Evolutionary conservation across 2,888 invertebrate genomes (phyloP), one percentile per base, ranked within the genome.

Genomic region (Lapara coniferarum): DNA sequence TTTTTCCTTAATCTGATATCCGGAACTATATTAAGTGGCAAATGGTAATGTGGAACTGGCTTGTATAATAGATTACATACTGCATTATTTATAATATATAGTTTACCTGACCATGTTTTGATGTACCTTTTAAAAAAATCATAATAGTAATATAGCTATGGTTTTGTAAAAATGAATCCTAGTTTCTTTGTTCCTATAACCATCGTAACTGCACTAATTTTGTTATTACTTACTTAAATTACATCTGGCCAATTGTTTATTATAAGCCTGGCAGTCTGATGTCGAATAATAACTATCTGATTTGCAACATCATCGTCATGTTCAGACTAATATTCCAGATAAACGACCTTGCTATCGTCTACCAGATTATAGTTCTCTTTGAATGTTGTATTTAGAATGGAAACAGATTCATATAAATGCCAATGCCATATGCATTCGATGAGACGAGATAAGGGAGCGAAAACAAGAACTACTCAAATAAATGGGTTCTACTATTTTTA

Each of bases 291-390:
- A 1, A 16, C 16, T 1, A 44, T 44, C 44, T 58, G 14, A n/a
- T 59, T 44, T 30, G 6, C 8, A 30, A 10, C 8, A 44, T 44
- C 12, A 44, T 12, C 16, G 10, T 44, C 4, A 25, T 59, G 16
- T 19, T 13, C 63, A 13, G 19, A 63, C 46, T 19, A 49, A 59
- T 19, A 12, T 13, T 25, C 63, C 46, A 63, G 63, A 49, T 16
- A 44, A n/a, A 12, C 63, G 63, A 49, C 63, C 63, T 63, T 63
- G 19, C 63, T 16, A 16, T 53, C 16, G 2, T 13, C 57, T 30
- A 49, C 63, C 63, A 63, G 49, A 63, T 63, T 49, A 63, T 13
- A 63, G 59, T 49, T 63, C 63, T 63, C 63, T 63, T 63, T 19
- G 49, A 63, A 49, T 10, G 16, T 59, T 63, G 63, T 19, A 63